A percentile compares a stretch with the other conserved stretches of the same genome.
These are phyloP conservation scores for Blera fallax DNA, from an alignment of 2,888 invertebrate genomes.

Conservation along the genomic window DNA sequence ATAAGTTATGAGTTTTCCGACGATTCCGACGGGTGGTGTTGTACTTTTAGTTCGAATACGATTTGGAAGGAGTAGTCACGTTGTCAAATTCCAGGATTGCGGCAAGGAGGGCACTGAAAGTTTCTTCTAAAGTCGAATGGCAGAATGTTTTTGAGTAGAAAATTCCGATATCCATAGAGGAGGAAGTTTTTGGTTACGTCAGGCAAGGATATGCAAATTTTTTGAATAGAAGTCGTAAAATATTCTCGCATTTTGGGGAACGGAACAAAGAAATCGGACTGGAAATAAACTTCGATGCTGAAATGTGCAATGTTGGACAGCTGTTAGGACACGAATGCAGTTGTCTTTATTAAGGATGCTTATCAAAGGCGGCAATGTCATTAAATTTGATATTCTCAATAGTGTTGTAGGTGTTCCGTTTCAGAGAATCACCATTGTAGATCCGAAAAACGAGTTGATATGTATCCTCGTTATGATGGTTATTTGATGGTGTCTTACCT, in stretches of 20 bases:
- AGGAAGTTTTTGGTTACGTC: background rate
- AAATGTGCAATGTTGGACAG: background rate
- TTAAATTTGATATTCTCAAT: too few species aligned
- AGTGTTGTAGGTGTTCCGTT: too few species aligned
- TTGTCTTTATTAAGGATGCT: background rate
- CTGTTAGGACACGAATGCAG: background rate
- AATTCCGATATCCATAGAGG: background rate
- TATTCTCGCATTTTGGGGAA: background rate
- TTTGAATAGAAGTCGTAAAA: background rate
- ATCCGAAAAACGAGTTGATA: too few species aligned
- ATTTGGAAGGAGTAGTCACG: background rate
- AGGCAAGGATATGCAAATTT: constrained; percentile 9
- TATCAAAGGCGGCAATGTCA: too few species aligned
- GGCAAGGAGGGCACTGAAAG: background rate
- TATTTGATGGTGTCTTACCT: too few species aligned
- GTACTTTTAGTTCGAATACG: constrained; percentile 27
- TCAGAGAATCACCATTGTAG: too few species aligned
- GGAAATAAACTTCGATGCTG: background rate
- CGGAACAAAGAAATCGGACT: background rate
- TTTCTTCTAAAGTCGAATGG: background rate
- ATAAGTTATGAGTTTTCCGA: constrained; percentile 52
- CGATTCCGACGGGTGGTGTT: background rate
- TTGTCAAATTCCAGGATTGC: background rate
- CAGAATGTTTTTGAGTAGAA: background rate
- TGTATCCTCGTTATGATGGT: too few species aligned